Conservation (phyloP, 1,140 invertebrate species). For the Brachionus paranguensis region DNA sequence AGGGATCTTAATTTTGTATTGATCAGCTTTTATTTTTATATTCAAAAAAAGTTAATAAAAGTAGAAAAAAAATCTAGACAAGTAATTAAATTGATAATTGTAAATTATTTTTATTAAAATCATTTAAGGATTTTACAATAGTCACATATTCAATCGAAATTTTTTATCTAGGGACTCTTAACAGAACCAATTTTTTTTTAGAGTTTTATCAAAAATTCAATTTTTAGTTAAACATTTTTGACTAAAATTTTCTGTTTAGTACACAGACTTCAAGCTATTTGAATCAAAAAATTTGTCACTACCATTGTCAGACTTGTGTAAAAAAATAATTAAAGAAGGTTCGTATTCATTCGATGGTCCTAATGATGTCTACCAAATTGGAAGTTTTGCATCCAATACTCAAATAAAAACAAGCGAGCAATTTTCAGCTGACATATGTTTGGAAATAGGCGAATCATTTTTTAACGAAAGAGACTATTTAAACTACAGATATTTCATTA, state of each 20-base stretch:
- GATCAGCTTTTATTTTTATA: no score
- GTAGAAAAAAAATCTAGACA: no score
- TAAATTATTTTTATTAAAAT: no score
- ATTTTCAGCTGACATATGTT: not conserved
- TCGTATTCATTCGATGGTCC: not conserved
- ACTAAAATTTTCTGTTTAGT: not conserved
- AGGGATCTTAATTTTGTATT: no score
- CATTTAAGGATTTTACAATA: no score
- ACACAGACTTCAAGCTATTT: not conserved
- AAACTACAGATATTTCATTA: slow-evolving; percentile 74
- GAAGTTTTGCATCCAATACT: slow-evolving; percentile 28
- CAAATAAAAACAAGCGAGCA: slow-evolving; percentile 8
- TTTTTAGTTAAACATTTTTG: no score
- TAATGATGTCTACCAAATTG: not conserved
- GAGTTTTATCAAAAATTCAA: no score
- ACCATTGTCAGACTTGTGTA: not conserved
- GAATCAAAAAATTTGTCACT: not conserved
- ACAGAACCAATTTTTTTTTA: no score
- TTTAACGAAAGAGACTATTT: slow-evolving; percentile 61
- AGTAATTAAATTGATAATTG: no score
- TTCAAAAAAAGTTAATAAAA: no score
- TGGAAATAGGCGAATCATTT: slow-evolving; percentile 16
- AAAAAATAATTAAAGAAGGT: slow-evolving; percentile 32
- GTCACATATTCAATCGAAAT: no score
- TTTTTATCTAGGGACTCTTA: no score